phyloP scores from a whole-genome alignment of 2,797 vertebrate species.

The Periophthalmus magnuspinnatus region DNA sequence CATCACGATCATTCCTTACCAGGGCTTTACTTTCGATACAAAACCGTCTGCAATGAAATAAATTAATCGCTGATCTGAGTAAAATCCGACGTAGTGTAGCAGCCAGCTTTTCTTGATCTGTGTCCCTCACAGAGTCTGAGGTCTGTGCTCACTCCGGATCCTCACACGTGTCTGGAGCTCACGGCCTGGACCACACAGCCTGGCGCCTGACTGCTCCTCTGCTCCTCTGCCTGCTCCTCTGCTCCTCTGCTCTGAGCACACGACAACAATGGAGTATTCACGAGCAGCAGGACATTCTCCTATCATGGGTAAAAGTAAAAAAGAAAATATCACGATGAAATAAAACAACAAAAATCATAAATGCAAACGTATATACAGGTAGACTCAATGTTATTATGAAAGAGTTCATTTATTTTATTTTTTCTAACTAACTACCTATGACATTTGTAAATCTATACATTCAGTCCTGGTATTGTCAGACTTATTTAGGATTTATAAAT shows the following conservation, averaged over 20 bases:
- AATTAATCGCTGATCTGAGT: no score
- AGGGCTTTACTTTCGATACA: constrained; percentile 12
- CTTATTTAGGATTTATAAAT: no score
- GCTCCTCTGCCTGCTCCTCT: no score
- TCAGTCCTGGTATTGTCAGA: no score
- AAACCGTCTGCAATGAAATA: not conserved
- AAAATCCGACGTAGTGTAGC: not conserved
- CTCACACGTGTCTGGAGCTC: constrained; percentile 48
- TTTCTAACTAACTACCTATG: no score
- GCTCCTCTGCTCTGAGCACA: not conserved
- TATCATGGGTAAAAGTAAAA: not conserved
- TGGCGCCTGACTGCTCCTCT: no score
- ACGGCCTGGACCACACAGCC: no score
- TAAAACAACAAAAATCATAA: no score
- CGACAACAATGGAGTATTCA: constrained; percentile 36
- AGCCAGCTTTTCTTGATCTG: not conserved
- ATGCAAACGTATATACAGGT: no score
- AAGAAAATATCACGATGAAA: not conserved
- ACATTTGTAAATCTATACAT: no score
- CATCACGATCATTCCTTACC: constrained; percentile 44
- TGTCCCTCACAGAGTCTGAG: not conserved
- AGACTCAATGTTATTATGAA: no score
- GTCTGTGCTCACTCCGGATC: not conserved
- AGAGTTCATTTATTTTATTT: no score
- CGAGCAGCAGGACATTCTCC: constrained; percentile 2